These are phyloP conservation scores for Champsocephalus esox DNA, from an alignment of 2,797 vertebrate genomes.

Conservation along the genomic window DNA sequence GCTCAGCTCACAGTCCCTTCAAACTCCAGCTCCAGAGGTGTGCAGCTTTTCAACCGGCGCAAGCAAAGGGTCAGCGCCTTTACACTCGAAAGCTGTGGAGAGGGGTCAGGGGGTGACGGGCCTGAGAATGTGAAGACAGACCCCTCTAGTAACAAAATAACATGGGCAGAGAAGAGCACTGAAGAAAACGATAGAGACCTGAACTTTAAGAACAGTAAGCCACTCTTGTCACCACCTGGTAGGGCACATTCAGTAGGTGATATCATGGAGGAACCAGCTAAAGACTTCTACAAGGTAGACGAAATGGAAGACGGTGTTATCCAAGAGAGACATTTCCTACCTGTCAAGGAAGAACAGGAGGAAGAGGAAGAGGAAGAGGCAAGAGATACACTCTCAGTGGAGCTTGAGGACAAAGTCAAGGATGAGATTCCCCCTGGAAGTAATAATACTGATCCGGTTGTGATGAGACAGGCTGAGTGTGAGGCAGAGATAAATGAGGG, in stretches of 20 bases:
- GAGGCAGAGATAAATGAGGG: slow-evolving; percentile 64
- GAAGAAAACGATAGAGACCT: slow-evolving; percentile 78
- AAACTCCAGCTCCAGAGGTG: slow-evolving; percentile 91
- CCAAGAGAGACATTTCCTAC: slow-evolving; percentile 85
- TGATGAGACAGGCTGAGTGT: slow-evolving; percentile 51
- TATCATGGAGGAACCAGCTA: slow-evolving; percentile 83
- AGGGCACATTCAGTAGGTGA: slow-evolving; percentile 48
- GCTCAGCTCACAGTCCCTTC: slow-evolving; percentile 93
- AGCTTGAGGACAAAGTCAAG: slow-evolving; percentile 57
- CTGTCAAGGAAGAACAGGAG: slow-evolving; percentile 80
- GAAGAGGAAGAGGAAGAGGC: slow-evolving; percentile 69
- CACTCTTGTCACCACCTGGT: slow-evolving; percentile 52
- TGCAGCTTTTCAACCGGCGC: slow-evolving; percentile 95
- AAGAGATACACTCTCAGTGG: slow-evolving; percentile 50
- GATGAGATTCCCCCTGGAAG: slow-evolving; percentile 59
- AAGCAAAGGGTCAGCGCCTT: slow-evolving; percentile 93
- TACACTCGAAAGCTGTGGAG: slow-evolving; percentile 83
- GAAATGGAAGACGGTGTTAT: slow-evolving; percentile 60
- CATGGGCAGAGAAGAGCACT: slow-evolving; percentile 82
- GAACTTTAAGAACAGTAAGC: slow-evolving; percentile 72
- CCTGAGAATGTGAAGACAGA: slow-evolving; percentile 66
- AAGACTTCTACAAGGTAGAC: slow-evolving; percentile 72
- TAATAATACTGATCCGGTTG: slow-evolving; percentile 54
- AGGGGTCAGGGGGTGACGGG: slow-evolving; percentile 55
- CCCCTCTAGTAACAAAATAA: slow-evolving; percentile 63